Conservation (phyloP, 1,140 invertebrate genomes). For the Procambarus clarkii region DNA sequence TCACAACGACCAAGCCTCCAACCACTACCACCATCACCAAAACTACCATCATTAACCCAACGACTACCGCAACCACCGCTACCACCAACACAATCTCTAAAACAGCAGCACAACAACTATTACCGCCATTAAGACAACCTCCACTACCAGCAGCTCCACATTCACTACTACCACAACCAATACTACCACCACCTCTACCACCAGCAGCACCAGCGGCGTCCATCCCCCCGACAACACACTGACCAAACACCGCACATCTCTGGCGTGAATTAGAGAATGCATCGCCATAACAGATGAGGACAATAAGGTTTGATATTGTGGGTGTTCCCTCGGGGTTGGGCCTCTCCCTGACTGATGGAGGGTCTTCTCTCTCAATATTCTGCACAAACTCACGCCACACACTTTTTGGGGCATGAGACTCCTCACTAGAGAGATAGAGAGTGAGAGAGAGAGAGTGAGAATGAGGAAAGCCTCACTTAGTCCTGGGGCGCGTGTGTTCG, state of each 20-base stretch:
- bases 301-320: conserved; percentile 69
- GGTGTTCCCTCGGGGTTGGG: conserved; percentile 50
- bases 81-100: neutral
- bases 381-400: conserved; percentile 52
- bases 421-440: conserved; percentile 3
- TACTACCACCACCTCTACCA: conserved; percentile 29
- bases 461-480: neutral
- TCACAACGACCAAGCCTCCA: no score
- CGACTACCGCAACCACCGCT: neutral
- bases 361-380: conserved; percentile 66
- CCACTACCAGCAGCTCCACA: neutral
- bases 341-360: conserved; percentile 56
- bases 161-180: neutral
- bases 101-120: neutral
- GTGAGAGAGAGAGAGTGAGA: no score
- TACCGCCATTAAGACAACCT: neutral
- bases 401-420: conserved; percentile 4
- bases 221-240: conserved; percentile 54
- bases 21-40: neutral
- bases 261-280: conserved; percentile 70
- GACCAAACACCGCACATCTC: conserved; percentile 66
- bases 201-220: conserved; percentile 43
- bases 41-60: neutral
- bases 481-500: neutral
- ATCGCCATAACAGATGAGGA: conserved; percentile 69